These are phyloP conservation scores for Sebastes vulpes DNA, from an alignment of 2,797 vertebrate genomes.

Conservation along the genomic window DNA sequence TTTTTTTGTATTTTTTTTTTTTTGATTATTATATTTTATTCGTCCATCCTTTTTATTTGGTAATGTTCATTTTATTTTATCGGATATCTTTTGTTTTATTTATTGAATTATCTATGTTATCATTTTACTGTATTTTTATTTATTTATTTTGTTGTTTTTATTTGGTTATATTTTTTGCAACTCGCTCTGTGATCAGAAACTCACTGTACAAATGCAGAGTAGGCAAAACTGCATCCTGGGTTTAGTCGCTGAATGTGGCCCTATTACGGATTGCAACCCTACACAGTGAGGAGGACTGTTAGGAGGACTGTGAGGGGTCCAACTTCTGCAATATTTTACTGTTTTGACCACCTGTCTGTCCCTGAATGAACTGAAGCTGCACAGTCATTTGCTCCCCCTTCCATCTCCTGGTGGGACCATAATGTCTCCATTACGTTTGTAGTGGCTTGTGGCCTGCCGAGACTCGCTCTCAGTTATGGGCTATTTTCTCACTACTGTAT, in stretches of 20 bases:
- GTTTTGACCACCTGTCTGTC: slow-evolving; percentile 53
- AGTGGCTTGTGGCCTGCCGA: slow-evolving; percentile 46
- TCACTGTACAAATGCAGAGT: not conserved
- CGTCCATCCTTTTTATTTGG: not conserved
- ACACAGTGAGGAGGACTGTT: not conserved
- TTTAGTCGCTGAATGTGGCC: not conserved
- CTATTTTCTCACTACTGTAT: slow-evolving; percentile 55
- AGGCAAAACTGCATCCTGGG: not conserved
- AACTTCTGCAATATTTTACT: slow-evolving; percentile 20
- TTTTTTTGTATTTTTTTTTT: not conserved
- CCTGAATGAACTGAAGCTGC: slow-evolving; percentile 37
- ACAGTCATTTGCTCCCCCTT: slow-evolving; percentile 42
- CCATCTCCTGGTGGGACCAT: slow-evolving; percentile 51
- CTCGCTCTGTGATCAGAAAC: not conserved
- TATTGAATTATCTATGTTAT: not conserved
- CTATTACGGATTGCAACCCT: not conserved
- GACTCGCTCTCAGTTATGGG: slow-evolving; percentile 45
- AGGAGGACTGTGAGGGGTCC: not conserved
- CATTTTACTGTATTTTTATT: not conserved
- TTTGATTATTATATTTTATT: not conserved
- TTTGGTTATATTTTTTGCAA: not conserved
- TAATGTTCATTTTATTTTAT: not conserved
- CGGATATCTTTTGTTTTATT: not conserved
- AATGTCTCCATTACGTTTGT: slow-evolving; percentile 59
- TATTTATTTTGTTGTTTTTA: not conserved